A percentile compares a stretch with the other conserved stretches of the same genome.
These are phyloP conservation scores for Pelodiscus sinensis DNA, from an alignment of 2,113 vertebrate species.

Conservation along the genomic window DNA sequence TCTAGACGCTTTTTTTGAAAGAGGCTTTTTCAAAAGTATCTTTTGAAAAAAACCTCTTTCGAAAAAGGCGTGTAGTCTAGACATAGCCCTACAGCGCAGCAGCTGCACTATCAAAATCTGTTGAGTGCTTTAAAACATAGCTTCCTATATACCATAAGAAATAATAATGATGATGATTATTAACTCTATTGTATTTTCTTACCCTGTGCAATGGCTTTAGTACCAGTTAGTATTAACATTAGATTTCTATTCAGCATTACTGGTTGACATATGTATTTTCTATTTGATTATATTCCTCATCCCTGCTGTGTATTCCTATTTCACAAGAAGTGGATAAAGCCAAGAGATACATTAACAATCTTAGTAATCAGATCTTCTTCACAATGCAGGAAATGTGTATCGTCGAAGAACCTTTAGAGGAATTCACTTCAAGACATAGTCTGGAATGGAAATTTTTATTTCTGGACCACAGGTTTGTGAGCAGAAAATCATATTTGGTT, in stretches of 20 bases:
- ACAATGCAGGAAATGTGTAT: slow-evolving; percentile 83
- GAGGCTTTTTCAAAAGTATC: too few species aligned
- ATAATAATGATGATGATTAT: not conserved
- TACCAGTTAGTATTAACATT: slow-evolving; percentile 28
- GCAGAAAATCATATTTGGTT: slow-evolving; percentile 48
- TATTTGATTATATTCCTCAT: slow-evolving; percentile 27
- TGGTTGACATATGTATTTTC: slow-evolving; percentile 7
- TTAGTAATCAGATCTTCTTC: slow-evolving; percentile 43
- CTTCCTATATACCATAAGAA: not conserved
- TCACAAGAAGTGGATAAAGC: slow-evolving; percentile 38
- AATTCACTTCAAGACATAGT: slow-evolving; percentile 88
- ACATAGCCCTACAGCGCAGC: not conserved
- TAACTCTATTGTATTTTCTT: not conserved
- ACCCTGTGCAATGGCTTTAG: slow-evolving; percentile 45
- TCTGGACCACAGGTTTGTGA: slow-evolving; percentile 86
- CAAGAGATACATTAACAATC: not conserved
- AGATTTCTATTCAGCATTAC: not conserved
- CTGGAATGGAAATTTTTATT: slow-evolving; percentile 89
- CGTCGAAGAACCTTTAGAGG: slow-evolving; percentile 83
- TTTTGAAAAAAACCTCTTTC: too few species aligned
- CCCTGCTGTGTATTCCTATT: not conserved
- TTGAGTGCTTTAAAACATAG: not conserved
- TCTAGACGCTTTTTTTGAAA: too few species aligned
- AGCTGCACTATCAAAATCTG: not conserved
- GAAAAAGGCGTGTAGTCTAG: too few species aligned